Conservation (phyloP, 2,888 invertebrate genomes). For the Drosophila prostipennis region DNA sequence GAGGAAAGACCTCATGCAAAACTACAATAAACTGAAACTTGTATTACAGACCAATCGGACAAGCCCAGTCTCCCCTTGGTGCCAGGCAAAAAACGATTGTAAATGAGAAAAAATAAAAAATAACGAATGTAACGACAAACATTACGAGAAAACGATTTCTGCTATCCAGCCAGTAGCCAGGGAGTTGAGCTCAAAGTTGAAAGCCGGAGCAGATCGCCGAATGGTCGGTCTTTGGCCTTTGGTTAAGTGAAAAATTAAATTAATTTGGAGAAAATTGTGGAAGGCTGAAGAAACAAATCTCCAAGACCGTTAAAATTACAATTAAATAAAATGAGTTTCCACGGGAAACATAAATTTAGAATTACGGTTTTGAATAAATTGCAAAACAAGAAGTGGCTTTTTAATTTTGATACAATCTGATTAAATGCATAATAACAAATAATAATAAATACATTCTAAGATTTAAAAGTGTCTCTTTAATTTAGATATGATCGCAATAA, state of each 20-base stretch:
- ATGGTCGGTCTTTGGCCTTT: slow-evolving; percentile 13
- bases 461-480: too few relatives aligned
- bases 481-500: too few relatives aligned
- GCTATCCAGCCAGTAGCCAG: slow-evolving; percentile 57
- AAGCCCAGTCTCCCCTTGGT: slow-evolving; percentile 23
- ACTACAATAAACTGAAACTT: slow-evolving; percentile 39
- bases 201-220: slow-evolving; percentile 32
- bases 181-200: slow-evolving; percentile 40
- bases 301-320: not conserved
- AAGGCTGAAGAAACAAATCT: not conserved
- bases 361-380: too few relatives aligned
- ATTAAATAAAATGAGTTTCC: not conserved
- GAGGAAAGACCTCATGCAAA: slow-evolving; percentile 31
- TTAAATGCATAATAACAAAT: too few relatives aligned
- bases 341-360: too few relatives aligned
- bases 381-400: not conserved
- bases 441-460: too few relatives aligned
- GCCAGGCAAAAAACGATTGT: slow-evolving; percentile 55
- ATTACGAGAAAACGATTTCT: slow-evolving; percentile 41
- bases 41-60: slow-evolving; percentile 62
- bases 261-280: slow-evolving; percentile 4
- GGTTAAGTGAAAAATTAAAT: slow-evolving; percentile 6
- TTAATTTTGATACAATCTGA: too few relatives aligned
- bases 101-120: slow-evolving; percentile 45
- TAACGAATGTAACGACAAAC: slow-evolving; percentile 43